Conservation (phyloP, 2,797 vertebrate species). For the Gambelia wislizenii region DNA sequence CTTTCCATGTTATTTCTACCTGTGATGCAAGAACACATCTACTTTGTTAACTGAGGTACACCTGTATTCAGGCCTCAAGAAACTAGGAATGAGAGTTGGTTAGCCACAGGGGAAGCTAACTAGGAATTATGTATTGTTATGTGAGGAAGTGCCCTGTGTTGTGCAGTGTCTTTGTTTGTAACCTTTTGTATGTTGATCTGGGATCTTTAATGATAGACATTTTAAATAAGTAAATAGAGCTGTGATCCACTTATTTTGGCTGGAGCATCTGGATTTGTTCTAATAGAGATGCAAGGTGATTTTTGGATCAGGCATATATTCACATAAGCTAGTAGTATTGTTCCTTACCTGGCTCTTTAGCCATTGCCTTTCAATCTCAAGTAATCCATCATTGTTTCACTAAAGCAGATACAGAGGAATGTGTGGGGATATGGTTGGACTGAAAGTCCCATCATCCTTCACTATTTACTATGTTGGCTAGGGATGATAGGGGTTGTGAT, state of each 20-base stretch:
- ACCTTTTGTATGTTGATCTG: not conserved
- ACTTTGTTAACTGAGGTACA: too few relatives aligned
- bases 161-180: not conserved
- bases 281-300: not conserved
- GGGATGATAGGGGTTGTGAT: too few relatives aligned
- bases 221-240: not conserved
- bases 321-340: not conserved
- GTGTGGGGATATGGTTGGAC: not conserved
- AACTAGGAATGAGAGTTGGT: not conserved
- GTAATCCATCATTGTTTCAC: not conserved
- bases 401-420: too few relatives aligned
- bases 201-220: not conserved
- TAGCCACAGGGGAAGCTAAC: not conserved
- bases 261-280: constrained; percentile 1
- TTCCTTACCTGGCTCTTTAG: not conserved
- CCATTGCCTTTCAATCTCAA: not conserved
- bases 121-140: not conserved
- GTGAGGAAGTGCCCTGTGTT: not conserved
- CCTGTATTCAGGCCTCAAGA: too few relatives aligned
- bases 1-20: too few relatives aligned
- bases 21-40: too few relatives aligned
- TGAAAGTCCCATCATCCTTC: not conserved
- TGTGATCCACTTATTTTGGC: not conserved
- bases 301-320: not conserved
- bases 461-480: not conserved